Conservation (phyloP, 2,797 vertebrate genomes). For the Characodon lateralis region DNA sequence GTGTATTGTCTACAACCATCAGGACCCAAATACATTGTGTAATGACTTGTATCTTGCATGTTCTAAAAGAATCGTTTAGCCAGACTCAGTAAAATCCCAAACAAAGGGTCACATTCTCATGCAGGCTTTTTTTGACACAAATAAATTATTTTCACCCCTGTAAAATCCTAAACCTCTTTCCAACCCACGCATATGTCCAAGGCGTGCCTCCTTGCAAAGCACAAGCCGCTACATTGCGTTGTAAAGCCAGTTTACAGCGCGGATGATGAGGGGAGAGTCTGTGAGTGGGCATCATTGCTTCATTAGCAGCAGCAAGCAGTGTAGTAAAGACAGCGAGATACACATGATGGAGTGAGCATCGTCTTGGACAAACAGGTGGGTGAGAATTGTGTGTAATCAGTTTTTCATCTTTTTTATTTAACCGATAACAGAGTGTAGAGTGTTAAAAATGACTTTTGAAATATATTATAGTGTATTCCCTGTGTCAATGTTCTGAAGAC, state of each 20-base stretch:
- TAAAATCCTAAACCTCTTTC: slow-evolving; percentile 63
- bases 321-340: slow-evolving; percentile 31
- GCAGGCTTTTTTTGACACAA: background rate
- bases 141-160: slow-evolving; percentile 27
- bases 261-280: slow-evolving; percentile 37
- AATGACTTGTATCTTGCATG: background rate
- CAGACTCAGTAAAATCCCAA: background rate
- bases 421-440: background rate
- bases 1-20: background rate
- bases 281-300: slow-evolving; percentile 51
- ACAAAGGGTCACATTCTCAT: slow-evolving; percentile 10
- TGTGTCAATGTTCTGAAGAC: slow-evolving; percentile 4
- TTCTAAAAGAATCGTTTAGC: background rate
- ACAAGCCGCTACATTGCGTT: slow-evolving; percentile 20
- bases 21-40: slow-evolving; percentile 1
- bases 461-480: background rate
- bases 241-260: slow-evolving; percentile 39
- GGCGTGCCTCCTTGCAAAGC: slow-evolving; percentile 43
- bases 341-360: slow-evolving; percentile 39
- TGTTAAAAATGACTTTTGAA: background rate
- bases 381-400: background rate
- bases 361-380: slow-evolving; percentile 46
- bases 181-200: slow-evolving; percentile 72
- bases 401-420: background rate
- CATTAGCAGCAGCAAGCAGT: slow-evolving; percentile 36